Evolutionary conservation across 2,113 vertebrate species (phyloP).

Genomic region (Regulus satrapa): DNA sequence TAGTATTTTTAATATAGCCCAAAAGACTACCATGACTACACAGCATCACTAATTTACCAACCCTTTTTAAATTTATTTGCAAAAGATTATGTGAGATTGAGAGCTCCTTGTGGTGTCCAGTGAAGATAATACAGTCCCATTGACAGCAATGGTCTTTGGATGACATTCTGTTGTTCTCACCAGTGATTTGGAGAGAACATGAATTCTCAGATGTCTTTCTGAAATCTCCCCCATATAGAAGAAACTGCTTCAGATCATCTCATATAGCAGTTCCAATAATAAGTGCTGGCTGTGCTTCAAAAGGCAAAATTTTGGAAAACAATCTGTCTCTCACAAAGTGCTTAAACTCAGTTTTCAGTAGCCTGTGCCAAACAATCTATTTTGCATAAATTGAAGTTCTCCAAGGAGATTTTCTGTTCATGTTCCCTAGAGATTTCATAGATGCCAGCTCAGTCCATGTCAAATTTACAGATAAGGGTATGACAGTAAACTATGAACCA

Average conservation of each 20-base stretch:
- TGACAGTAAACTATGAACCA: background rate
- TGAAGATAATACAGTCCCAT: background rate
- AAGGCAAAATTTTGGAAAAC: constrained; percentile 45
- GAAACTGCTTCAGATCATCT: constrained; percentile 6
- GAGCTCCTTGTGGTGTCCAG: background rate
- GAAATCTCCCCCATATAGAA: background rate
- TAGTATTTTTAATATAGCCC: background rate
- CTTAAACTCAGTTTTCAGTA: constrained; percentile 29
- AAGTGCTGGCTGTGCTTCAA: constrained; percentile 36
- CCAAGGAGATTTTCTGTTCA: background rate
- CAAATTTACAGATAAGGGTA: background rate
- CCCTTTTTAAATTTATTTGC: background rate
- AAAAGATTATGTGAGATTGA: background rate
- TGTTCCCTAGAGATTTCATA: background rate
- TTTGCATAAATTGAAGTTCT: constrained; percentile 16
- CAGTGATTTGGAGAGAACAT: background rate
- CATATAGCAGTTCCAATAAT: background rate
- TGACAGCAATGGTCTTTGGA: background rate
- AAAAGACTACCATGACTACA: background rate
- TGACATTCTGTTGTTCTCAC: background rate
- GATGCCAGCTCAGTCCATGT: background rate
- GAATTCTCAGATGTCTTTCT: constrained; percentile 8
- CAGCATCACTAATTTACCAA: background rate
- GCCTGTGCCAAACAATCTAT: constrained; percentile 22
- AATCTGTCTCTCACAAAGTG: constrained; percentile 10